Conservation (phyloP, 2,888 invertebrate species). For the Caenorhabditis panamensis region DNA sequence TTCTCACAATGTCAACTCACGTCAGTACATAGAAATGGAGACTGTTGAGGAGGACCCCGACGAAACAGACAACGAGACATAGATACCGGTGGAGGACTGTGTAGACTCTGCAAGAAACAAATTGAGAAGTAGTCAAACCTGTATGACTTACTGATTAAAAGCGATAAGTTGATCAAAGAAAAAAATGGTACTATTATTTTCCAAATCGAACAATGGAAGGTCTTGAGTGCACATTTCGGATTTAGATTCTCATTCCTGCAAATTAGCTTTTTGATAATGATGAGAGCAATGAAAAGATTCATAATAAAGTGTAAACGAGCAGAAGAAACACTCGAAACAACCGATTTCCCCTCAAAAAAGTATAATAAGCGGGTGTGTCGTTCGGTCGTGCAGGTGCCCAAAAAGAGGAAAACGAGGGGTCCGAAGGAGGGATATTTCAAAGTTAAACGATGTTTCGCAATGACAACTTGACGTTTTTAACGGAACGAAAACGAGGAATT, state of each 20-base stretch:
- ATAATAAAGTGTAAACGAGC: not conserved
- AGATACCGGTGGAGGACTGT: slow-evolving; percentile 69
- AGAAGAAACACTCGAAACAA: too few species aligned
- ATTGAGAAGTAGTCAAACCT: not conserved
- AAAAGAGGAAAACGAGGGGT: not conserved
- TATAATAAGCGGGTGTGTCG: not conserved
- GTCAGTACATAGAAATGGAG: slow-evolving; percentile 74
- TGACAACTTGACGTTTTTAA: slow-evolving; percentile 47
- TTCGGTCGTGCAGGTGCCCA: not conserved
- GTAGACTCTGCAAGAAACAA: slow-evolving; percentile 67
- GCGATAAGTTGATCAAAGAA: slow-evolving; percentile 65
- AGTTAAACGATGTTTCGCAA: slow-evolving; percentile 57
- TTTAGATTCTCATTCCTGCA: slow-evolving; percentile 25
- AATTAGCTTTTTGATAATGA: too few species aligned
- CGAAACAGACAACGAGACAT: slow-evolving; percentile 69
- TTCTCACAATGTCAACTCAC: slow-evolving; percentile 30
- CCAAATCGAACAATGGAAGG: slow-evolving; percentile 66
- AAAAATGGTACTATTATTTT: slow-evolving; percentile 60
- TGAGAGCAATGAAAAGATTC: too few species aligned
- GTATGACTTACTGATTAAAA: slow-evolving; percentile 60
- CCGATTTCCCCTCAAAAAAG: not conserved
- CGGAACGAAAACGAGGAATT: slow-evolving; percentile 6
- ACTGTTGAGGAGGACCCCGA: slow-evolving; percentile 70
- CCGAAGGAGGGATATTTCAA: slow-evolving; percentile 25
- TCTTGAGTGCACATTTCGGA: slow-evolving; percentile 66